Percentiles rank a stretch among this genome's conserved stretches.
Conservation (phyloP, 2,888 invertebrate genomes). For the Bibio marci region DNA sequence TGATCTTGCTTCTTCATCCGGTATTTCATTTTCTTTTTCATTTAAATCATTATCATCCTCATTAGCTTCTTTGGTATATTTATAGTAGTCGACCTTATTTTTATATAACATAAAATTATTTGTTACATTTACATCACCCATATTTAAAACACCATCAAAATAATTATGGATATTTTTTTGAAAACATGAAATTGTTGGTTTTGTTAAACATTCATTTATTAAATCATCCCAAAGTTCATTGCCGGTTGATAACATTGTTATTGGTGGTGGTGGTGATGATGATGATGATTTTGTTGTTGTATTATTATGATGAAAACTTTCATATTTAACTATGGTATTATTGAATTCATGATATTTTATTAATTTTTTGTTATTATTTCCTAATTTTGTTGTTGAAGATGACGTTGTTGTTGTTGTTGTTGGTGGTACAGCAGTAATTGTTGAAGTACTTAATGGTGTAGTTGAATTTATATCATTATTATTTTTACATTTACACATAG, state of each 20-base stretch:
- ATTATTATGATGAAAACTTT: background rate
- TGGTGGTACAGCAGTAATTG: too few relatives aligned
- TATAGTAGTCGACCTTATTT: slow-evolving; percentile 41
- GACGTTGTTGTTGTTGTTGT: too few relatives aligned
- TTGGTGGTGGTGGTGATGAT: background rate
- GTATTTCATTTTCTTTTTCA: slow-evolving; percentile 15
- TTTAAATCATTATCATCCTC: slow-evolving; percentile 15
- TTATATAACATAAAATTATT: slow-evolving; percentile 44
- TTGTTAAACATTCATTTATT: slow-evolving; percentile 47
- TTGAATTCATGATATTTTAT: too few relatives aligned
- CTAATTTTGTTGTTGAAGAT: too few relatives aligned
- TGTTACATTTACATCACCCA: slow-evolving; percentile 46
- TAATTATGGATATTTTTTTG: slow-evolving; percentile 62
- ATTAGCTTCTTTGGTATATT: slow-evolving; percentile 36
- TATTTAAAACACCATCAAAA: slow-evolving; percentile 45
- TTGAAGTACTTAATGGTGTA: too few relatives aligned
- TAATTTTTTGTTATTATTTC: too few relatives aligned
- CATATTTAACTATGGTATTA: background rate
- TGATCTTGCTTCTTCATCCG: slow-evolving; percentile 15
- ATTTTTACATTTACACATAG: too few relatives aligned
- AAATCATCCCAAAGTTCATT: slow-evolving; percentile 59
- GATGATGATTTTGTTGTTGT: background rate
- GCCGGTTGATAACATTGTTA: slow-evolving; percentile 28
- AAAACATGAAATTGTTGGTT: slow-evolving; percentile 53
- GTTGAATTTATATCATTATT: too few relatives aligned